Evolutionary conservation across 1,140 invertebrate genomes (phyloP).

Genomic region (Tetragnatha versicolor): DNA sequence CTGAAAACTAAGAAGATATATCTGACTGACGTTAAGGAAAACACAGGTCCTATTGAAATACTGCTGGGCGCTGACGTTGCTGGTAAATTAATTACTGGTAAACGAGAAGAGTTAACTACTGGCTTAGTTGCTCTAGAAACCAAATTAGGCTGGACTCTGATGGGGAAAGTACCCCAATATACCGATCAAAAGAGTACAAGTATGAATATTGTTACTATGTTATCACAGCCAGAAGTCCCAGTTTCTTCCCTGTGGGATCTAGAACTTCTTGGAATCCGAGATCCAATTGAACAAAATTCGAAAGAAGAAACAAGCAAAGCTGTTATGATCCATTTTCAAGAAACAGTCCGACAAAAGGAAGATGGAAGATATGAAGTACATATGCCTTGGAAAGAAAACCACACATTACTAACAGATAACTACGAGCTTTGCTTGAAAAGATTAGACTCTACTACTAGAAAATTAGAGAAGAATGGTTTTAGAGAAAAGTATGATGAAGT

Average conservation of each 20-base stretch:
- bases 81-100: constrained; percentile 17
- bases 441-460: neutral
- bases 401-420: neutral
- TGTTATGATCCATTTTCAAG: constrained; percentile 21
- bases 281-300: constrained; percentile 7
- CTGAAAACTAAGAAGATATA: neutral
- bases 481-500: constrained; percentile 4
- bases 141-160: constrained; percentile 7
- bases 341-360: neutral
- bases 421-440: neutral
- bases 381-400: constrained; percentile 2
- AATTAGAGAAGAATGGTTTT: constrained; percentile 5
- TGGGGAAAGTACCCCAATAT: constrained; percentile 4
- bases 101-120: neutral
- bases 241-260: constrained; percentile 15
- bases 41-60: neutral
- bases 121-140: constrained; percentile 13
- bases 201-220: constrained; percentile 14
- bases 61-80: neutral
- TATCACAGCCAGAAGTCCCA: neutral
- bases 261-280: neutral
- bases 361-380: constrained; percentile 9
- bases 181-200: neutral
- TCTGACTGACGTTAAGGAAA: neutral
- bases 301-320: neutral